A percentile compares a stretch with the other conserved stretches of the same genome.
Evolutionary conservation across 1,140 invertebrate species (phyloP).

Genomic region (Neomicropteryx cornuta): DNA sequence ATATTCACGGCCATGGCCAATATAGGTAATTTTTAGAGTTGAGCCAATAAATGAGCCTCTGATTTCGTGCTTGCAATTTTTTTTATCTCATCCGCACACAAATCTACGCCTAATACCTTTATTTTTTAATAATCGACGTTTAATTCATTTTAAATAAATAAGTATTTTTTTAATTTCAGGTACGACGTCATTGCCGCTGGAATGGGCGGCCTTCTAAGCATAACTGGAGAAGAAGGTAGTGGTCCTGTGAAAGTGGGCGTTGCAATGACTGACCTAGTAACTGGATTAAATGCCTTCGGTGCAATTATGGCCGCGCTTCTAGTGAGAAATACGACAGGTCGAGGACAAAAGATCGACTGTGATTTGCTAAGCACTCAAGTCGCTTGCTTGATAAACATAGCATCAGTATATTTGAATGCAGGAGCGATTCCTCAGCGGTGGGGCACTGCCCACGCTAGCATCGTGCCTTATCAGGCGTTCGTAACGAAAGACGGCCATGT

Average conservation of each 20-base stretch:
- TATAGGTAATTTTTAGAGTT: no score
- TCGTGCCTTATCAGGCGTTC: slow-evolving; percentile 91
- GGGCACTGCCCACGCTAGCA: slow-evolving; percentile 88
- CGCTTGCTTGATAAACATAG: slow-evolving; percentile 80
- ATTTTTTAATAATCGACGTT: no score
- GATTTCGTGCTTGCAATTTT: no score
- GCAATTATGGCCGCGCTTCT: slow-evolving; percentile 87
- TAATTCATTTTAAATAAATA: no score
- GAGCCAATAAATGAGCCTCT: no score
- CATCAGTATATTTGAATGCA: slow-evolving; percentile 83
- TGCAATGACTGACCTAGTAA: slow-evolving; percentile 86
- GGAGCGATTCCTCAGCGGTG: slow-evolving; percentile 62
- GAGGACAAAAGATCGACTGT: slow-evolving; percentile 88
- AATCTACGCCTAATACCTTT: no score
- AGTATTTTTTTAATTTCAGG: slow-evolving; percentile 24
- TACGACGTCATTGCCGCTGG: slow-evolving; percentile 95
- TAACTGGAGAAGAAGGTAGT: slow-evolving; percentile 76
- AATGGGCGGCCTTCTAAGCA: slow-evolving; percentile 78
- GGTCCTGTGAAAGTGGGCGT: slow-evolving; percentile 88
- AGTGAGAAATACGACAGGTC: slow-evolving; percentile 62
- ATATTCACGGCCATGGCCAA: no score
- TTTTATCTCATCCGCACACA: no score
- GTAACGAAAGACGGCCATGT: slow-evolving; percentile 71
- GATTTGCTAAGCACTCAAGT: slow-evolving; percentile 90
- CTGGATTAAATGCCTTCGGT: slow-evolving; percentile 90